These are phyloP conservation scores for Temnothorax unifasciatus DNA, from an alignment of 2,888 invertebrate species.

Conservation along the genomic window DNA sequence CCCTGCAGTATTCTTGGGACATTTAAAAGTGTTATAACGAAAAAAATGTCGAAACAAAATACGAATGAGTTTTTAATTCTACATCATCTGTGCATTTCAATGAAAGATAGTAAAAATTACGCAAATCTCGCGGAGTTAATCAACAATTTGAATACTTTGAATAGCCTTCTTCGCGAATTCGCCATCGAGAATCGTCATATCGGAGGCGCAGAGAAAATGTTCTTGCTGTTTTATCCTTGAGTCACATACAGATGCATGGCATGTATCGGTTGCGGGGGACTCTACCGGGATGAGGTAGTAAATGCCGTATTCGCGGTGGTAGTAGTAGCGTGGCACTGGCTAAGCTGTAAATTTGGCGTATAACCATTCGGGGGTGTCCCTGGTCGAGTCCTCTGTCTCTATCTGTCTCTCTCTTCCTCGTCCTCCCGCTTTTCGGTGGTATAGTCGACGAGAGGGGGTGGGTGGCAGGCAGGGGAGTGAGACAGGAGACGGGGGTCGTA, in stretches of 20 bases:
- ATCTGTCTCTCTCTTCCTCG: constrained; percentile 43
- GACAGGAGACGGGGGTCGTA: constrained; percentile 79
- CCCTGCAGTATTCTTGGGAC: no score
- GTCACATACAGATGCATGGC: constrained; percentile 52
- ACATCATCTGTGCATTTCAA: neutral
- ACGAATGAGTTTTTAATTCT: neutral
- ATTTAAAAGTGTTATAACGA: no score
- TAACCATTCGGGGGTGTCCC: constrained; percentile 81
- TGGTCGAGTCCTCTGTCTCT: constrained; percentile 70
- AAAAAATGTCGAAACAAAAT: neutral
- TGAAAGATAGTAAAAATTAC: neutral
- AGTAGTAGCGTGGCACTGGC: constrained; percentile 72
- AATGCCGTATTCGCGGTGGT: constrained; percentile 65
- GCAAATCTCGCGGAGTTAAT: neutral
- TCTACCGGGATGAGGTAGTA: constrained; percentile 62
- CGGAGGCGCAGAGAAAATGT: constrained; percentile 55
- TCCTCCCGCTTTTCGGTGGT: constrained; percentile 56
- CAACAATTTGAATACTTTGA: neutral
- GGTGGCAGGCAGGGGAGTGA: constrained; percentile 62
- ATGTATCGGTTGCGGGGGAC: constrained; percentile 61
- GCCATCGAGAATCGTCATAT: constrained; percentile 2
- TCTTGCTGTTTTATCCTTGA: constrained; percentile 66
- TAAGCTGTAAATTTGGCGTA: constrained; percentile 85
- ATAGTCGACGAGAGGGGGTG: constrained; percentile 61
- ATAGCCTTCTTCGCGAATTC: neutral